Evolutionary conservation across 1,140 invertebrate species (phyloP).

Genomic region (Colletes latitarsis): DNA sequence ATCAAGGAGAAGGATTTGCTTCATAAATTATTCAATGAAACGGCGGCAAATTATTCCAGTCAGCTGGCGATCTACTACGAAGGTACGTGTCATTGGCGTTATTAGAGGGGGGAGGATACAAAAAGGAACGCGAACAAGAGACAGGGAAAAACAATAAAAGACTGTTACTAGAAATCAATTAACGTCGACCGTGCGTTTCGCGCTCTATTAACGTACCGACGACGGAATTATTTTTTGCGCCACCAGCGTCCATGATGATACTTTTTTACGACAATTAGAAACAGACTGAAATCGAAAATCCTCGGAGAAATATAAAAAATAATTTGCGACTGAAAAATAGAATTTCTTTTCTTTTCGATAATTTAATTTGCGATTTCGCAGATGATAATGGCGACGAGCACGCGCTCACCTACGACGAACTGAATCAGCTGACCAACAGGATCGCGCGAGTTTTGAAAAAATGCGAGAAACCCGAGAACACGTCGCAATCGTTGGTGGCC

Average conservation of each 20-base stretch:
- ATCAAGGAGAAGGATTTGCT: constrained; percentile 77
- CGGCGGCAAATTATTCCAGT: constrained; percentile 72
- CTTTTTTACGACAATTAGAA: too few species aligned
- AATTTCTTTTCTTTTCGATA: too few species aligned
- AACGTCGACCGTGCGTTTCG: not conserved
- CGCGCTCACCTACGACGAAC: constrained; percentile 82
- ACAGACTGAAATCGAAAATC: too few species aligned
- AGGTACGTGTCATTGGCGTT: constrained; percentile 68
- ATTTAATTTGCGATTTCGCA: constrained; percentile 43
- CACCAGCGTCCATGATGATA: too few species aligned
- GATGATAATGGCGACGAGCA: constrained; percentile 76
- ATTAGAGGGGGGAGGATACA: not conserved
- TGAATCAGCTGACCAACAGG: constrained; percentile 83
- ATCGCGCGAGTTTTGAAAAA: constrained; percentile 83
- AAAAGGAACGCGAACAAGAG: not conserved
- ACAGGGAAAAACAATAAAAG: not conserved
- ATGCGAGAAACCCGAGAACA: constrained; percentile 82
- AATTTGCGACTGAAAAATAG: too few species aligned
- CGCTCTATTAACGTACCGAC: not conserved
- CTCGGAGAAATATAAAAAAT: too few species aligned
- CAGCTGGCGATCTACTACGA: constrained; percentile 82
- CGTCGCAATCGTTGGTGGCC: constrained; percentile 82
- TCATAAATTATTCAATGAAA: constrained; percentile 81
- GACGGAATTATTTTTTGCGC: too few species aligned
- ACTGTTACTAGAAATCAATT: not conserved